Evolutionary conservation across 2,888 invertebrate species (phyloP).

Genomic region (Leistus spinibarbis): DNA sequence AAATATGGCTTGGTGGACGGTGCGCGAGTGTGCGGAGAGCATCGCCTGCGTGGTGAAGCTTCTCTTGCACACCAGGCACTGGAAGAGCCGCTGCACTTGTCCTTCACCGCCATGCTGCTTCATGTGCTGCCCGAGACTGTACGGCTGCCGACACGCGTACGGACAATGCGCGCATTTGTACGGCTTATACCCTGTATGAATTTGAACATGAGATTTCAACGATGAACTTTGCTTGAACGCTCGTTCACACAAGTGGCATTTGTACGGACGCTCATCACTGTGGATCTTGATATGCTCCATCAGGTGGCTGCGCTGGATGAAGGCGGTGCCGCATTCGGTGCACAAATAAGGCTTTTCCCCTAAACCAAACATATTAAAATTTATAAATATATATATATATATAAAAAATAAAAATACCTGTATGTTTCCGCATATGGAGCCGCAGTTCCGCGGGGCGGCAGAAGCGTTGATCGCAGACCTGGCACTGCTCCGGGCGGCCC

Average conservation of each 20-base stretch:
- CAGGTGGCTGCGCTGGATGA: slow-evolving; percentile 52
- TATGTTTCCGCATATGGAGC: slow-evolving; percentile 53
- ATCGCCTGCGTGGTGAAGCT: slow-evolving; percentile 40
- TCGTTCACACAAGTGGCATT: slow-evolving; percentile 51
- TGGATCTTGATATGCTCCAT: slow-evolving; percentile 52
- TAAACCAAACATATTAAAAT: too few species aligned
- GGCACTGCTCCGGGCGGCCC: slow-evolving; percentile 51
- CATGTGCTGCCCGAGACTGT: slow-evolving; percentile 52
- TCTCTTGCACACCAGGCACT: slow-evolving; percentile 41
- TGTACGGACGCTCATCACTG: slow-evolving; percentile 50
- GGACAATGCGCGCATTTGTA: slow-evolving; percentile 51
- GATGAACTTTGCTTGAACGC: slow-evolving; percentile 51
- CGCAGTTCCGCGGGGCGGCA: slow-evolving; percentile 51
- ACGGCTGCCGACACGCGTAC: slow-evolving; percentile 51
- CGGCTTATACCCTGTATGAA: slow-evolving; percentile 52
- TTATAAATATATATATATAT: too few species aligned
- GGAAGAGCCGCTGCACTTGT: slow-evolving; percentile 37
- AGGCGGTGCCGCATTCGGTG: slow-evolving; percentile 50
- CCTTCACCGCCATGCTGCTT: slow-evolving; percentile 45
- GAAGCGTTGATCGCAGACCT: slow-evolving; percentile 51
- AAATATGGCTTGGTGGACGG: slow-evolving; percentile 37
- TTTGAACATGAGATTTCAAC: slow-evolving; percentile 50
- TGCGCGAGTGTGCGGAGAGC: slow-evolving; percentile 40
- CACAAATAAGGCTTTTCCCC: slow-evolving; percentile 54
- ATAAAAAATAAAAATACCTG: slow-evolving; percentile 49